Evolutionary conservation across 2,797 vertebrate genomes (phyloP).

Genomic region (Melanotaenia nigrans): DNA sequence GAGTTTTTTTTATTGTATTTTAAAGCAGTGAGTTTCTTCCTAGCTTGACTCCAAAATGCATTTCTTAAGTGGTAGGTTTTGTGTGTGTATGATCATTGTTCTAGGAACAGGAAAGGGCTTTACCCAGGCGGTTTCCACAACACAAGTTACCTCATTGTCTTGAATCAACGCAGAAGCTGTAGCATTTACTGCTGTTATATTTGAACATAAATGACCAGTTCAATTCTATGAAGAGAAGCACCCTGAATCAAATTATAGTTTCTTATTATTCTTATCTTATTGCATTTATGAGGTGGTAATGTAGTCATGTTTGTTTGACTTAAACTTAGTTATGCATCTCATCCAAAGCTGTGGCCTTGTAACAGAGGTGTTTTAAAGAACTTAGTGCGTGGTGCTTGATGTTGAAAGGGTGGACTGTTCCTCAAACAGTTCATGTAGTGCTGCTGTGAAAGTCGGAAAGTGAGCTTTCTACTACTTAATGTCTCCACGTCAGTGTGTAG

Average conservation of each 20-base stretch:
- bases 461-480: constrained; percentile 7
- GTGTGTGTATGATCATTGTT: not conserved
- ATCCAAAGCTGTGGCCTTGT: constrained; percentile 24
- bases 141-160: not conserved
- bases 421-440: constrained; percentile 46
- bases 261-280: not conserved
- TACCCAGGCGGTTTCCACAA: not conserved
- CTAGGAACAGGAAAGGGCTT: not conserved
- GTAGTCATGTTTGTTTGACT: not conserved
- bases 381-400: constrained; percentile 44
- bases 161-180: not conserved
- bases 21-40: too few relatives aligned
- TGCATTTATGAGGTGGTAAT: too few relatives aligned
- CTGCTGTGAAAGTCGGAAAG: constrained; percentile 23
- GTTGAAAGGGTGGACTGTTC: constrained; percentile 34
- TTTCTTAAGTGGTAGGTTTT: not conserved
- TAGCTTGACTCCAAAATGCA: too few relatives aligned
- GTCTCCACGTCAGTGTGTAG: constrained; percentile 12
- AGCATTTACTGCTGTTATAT: not conserved
- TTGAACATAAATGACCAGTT: not conserved
- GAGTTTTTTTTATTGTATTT: not conserved
- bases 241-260: too few relatives aligned
- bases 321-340: constrained; percentile 25
- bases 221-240: not conserved
- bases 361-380: constrained; percentile 31